These are phyloP conservation scores for Ips nitidus DNA, from an alignment of 1,140 invertebrate genomes.

Conservation along the genomic window DNA sequence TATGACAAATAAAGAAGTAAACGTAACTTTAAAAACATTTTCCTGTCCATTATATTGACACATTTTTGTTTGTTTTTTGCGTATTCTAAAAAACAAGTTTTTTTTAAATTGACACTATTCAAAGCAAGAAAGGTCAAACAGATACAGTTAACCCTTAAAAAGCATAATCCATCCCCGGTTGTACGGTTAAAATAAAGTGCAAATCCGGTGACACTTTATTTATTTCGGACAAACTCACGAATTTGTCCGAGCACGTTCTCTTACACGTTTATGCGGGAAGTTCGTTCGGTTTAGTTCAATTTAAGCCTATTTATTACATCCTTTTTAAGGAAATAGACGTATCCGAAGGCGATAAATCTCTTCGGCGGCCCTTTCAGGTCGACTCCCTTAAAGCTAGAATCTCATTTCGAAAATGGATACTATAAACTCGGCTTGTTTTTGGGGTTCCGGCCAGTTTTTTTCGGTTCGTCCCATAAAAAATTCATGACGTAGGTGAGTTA, in stretches of 20 bases:
- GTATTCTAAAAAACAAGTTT: no score
- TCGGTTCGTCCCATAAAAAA: conserved; percentile 5
- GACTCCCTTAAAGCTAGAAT: conserved; percentile 14
- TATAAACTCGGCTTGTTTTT: conserved; percentile 19
- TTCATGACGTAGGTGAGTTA: conserved; percentile 1
- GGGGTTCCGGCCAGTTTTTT: neutral
- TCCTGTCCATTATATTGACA: no score
- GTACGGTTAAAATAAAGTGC: no score
- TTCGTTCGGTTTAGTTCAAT: conserved; percentile 25
- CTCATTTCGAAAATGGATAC: conserved; percentile 23
- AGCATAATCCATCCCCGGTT: no score
- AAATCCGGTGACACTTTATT: neutral
- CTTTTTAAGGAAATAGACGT: conserved; percentile 28
- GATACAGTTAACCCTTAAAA: no score
- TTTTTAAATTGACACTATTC: no score
- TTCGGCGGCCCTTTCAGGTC: conserved; percentile 13
- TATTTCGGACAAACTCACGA: conserved; percentile 11
- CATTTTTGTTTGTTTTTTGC: no score
- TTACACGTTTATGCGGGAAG: conserved; percentile 18
- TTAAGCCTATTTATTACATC: conserved; percentile 27
- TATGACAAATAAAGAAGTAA: no score
- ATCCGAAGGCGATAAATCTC: conserved; percentile 23
- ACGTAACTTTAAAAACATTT: no score
- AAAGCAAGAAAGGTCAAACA: no score
- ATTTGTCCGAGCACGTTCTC: conserved; percentile 13